Evolutionary conservation across 2,797 vertebrate genomes (phyloP).

Genomic region (Pristis pectinata): DNA sequence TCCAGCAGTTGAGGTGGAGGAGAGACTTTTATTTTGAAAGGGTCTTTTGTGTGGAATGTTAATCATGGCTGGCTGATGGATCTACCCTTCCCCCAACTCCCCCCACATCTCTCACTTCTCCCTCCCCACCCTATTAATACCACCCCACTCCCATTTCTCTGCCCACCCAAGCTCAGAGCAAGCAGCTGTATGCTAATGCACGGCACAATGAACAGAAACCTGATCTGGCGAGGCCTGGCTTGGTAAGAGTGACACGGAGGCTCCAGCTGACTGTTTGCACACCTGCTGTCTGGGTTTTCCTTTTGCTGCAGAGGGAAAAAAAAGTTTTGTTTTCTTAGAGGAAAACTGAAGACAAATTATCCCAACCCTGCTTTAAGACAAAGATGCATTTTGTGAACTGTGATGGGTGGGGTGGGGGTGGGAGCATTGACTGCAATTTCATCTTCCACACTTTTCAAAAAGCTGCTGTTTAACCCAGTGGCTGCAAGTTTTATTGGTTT

Average conservation of each 20-base stretch:
- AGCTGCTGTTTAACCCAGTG: no score
- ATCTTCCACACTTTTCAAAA: background rate
- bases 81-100: background rate
- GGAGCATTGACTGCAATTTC: background rate
- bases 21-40: background rate
- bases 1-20: background rate
- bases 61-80: background rate
- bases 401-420: background rate
- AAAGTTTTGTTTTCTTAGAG: background rate
- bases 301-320: background rate
- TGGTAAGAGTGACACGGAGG: background rate
- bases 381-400: background rate
- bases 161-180: background rate
- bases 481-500: background rate
- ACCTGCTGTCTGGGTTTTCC: background rate
- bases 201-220: background rate
- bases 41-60: background rate
- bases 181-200: background rate
- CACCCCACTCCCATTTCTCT: background rate
- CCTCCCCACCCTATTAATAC: background rate
- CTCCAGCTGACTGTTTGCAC: background rate
- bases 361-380: background rate
- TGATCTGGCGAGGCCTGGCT: background rate
- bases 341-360: background rate
- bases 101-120: background rate